Evolutionary conservation across 2,113 vertebrate species (phyloP), one percentile per base, ranked within the genome.

Genomic region (Nematolebias whitei): DNA sequence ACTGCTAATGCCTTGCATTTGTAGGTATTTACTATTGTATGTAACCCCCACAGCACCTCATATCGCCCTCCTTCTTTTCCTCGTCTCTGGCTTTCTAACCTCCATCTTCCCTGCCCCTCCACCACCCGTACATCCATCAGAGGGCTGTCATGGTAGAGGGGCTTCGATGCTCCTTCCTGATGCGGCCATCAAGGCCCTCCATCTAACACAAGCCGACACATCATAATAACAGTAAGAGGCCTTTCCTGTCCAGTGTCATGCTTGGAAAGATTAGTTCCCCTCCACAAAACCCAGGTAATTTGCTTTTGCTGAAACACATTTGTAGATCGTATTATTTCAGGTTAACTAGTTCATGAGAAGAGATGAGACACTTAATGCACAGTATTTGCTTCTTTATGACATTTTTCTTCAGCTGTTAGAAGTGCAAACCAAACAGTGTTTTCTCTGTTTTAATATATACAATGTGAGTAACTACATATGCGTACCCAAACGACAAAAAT

Each of bases 141-240:
- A 83, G 82, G 5, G 78, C 89, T 90, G 88, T 90, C 91, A 90
- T 82, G 86, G 87, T 63, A 82, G 86, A 88, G 87, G 85, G 77
- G 86, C 88, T 81, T 66, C 62, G 69, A 83, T 79, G 82, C 85
- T 87, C 78, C 81, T 83, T 87, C 78, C 78, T 86, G 85, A 89
- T 87, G 85, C 80, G 88, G 84, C 83, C 92, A 89, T 93, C 91
- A 92, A 83, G 87, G 82, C 90, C 89, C 85, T 90, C 86, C 78
- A 86, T 87, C 90, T 93, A 94, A 93, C 90, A 77, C 82, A 71
- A 93, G 90, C 85, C 86, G 91, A 93, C 93, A 93, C 91, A 90
- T 93, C 91, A 93, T 93, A 94, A 94, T 94, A 93, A 92, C 90
- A 92, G 90, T 92, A 92, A 93, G 92, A 92, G 92, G 88, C 87